Base-by-base conservation (phyloP, 1,140 invertebrate species). In the Drosophila lini region DNA sequence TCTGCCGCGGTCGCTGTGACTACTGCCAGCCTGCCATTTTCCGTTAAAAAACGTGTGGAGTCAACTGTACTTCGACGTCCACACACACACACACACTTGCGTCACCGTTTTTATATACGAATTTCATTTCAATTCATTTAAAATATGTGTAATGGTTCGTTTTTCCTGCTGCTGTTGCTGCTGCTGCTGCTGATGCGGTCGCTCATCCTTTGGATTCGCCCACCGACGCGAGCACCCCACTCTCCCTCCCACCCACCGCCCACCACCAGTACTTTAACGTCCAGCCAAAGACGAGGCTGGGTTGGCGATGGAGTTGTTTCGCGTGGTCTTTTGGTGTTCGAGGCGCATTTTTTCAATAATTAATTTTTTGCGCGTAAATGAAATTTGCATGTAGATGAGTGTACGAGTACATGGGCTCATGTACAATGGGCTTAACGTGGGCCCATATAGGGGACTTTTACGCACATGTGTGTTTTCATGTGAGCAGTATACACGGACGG, bases 121-220 rank as follows among this genome's bases (percentile, higher is more conserved):
- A 88, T 89, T 89, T 89, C 73, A 88, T 88, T 88, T 89, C 84
- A 88, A 89, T 88, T 81, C 84, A 90, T 88, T 88, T 88, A 84
- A 86, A 88, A 86, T 86, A 86, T 81, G 82, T 85, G 82, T 85
- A 85, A 88, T 89, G 83, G 60, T 74, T 59, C 50, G 38, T 63
- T 50, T 74, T 78, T 73, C 52, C 52, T 55, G 52, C 34, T 53
- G 31, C 34, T 19, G 22, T 9, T 53, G 32, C 45, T 53, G 19
- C 40, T 74, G 16, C 45, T 47, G 22, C 25, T 52, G 36, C 42
- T 58, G 59, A 32, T 58, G 64, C 42, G 67, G 16, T 32, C 31
- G 65, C 71, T 64, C 84, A 86, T 86, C 80, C 76, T 77, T 76
- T 80, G 75, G 78, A 65, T 74, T 82, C 76, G 83, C 81, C 68